Evolutionary conservation across 2,113 vertebrate species (phyloP).

Genomic region (Nestor notabilis): DNA sequence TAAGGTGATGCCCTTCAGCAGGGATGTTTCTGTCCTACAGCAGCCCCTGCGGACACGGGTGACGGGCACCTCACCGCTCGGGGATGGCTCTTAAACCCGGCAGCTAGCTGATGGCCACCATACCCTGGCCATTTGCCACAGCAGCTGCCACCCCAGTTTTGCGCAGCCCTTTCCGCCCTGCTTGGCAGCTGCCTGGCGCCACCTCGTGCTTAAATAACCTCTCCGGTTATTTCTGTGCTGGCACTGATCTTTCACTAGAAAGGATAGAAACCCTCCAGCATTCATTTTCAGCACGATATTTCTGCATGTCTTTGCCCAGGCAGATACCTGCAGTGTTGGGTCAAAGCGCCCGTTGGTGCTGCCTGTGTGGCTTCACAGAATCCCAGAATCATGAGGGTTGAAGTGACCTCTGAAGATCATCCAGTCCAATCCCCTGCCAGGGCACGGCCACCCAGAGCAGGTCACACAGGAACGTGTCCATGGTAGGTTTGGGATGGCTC

Average conservation of each 20-base stretch:
- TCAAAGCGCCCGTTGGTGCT: fast-evolving
- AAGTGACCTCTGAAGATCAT: neutral
- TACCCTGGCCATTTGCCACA: neutral
- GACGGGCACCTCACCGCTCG: fast-evolving
- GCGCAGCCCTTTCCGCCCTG: neutral
- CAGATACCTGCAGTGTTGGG: fast-evolving
- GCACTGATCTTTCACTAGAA: fast-evolving
- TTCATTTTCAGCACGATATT: fast-evolving
- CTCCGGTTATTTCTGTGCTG: neutral
- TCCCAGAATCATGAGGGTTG: neutral
- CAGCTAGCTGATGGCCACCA: fast-evolving
- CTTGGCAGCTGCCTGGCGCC: slow-evolving; percentile 20
- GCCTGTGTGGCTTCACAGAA: neutral
- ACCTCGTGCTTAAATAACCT: neutral
- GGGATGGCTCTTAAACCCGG: fast-evolving
- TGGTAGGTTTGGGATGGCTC: neutral
- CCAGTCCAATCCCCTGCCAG: neutral
- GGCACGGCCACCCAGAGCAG: neutral
- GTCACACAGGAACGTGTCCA: neutral
- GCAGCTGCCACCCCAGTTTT: neutral
- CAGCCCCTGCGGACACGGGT: neutral
- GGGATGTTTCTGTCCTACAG: fast-evolving
- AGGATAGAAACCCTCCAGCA: fast-evolving
- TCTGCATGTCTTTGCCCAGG: neutral
- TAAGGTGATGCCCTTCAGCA: too few species aligned